Evolutionary conservation across 2,888 invertebrate species (phyloP).

Genomic region (Torymus auratus): DNA sequence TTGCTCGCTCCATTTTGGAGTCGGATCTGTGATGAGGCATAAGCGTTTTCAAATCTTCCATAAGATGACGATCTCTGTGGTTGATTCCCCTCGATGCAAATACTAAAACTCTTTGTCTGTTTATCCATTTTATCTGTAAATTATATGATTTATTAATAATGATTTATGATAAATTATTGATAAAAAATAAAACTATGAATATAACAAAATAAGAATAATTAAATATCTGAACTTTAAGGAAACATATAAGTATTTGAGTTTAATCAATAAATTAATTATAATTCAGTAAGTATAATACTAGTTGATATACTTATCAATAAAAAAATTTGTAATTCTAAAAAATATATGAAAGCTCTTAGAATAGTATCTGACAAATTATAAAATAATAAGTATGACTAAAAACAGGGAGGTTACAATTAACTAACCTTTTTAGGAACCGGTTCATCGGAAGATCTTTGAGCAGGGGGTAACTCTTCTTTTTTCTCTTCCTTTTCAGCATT

Average conservation of each 20-base stretch:
- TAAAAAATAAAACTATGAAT: no score
- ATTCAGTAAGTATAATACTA: no score
- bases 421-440: conserved; percentile 84
- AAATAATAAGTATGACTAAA: background rate
- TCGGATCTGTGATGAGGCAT: conserved; percentile 97
- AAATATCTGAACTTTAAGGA: no score
- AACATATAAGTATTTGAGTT: no score
- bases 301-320: no score
- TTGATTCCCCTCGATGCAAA: conserved; percentile 97
- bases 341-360: no score
- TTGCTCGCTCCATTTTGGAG: conserved; percentile 95
- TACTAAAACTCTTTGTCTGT: conserved; percentile 93
- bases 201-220: no score
- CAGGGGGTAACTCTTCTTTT: conserved; percentile 70
- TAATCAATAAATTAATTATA: no score
- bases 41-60: conserved; percentile 93
- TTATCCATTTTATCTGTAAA: conserved; percentile 90
- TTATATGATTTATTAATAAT: conserved; percentile 63
- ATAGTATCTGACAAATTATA: background rate
- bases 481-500: conserved; percentile 58
- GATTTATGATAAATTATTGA: conserved; percentile 20
- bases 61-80: conserved; percentile 94
- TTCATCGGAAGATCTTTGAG: conserved; percentile 85
- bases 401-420: conserved; percentile 13
- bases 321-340: no score